Conservation (phyloP, 2,888 invertebrate species). For the Hoplodrina ambigua region DNA sequence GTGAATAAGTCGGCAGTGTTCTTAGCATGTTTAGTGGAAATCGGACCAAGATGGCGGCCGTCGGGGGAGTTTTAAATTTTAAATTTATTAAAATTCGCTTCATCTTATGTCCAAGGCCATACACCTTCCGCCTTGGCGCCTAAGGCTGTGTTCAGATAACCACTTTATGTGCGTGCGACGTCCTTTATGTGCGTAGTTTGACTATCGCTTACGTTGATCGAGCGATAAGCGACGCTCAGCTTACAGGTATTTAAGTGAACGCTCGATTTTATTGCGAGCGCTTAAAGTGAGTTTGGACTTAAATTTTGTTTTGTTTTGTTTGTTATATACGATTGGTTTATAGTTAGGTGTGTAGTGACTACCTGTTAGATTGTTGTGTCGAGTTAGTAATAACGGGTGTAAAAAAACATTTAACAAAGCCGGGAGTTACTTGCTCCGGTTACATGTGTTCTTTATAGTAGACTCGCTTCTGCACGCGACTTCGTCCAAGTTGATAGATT, state of each 20-base stretch:
- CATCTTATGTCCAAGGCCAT: conserved; percentile 54
- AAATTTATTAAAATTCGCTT: no score
- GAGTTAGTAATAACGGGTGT: neutral
- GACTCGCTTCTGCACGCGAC: no score
- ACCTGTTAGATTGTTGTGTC: conserved; percentile 10
- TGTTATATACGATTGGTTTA: conserved; percentile 9
- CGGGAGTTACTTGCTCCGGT: no score
- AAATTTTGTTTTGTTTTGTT: conserved; percentile 30
- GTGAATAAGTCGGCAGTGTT: no score
- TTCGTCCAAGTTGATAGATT: no score
- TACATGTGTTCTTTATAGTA: no score
- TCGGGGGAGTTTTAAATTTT: no score
- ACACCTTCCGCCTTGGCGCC: conserved; percentile 71
- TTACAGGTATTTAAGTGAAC: conserved; percentile 50
- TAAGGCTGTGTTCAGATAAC: conserved; percentile 83
- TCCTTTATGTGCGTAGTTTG: conserved; percentile 82
- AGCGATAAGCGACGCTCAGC: conserved; percentile 70
- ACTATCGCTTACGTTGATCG: conserved; percentile 75
- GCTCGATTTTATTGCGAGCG: conserved; percentile 64
- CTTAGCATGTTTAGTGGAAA: no score
- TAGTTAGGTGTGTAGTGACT: neutral
- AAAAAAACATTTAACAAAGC: no score
- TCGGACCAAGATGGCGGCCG: no score
- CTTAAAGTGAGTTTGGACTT: conserved; percentile 20
- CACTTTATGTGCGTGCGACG: conserved; percentile 82